phyloP scores from a whole-genome alignment of 1,140 invertebrate species.

The Tetragnatha versicolor region DNA sequence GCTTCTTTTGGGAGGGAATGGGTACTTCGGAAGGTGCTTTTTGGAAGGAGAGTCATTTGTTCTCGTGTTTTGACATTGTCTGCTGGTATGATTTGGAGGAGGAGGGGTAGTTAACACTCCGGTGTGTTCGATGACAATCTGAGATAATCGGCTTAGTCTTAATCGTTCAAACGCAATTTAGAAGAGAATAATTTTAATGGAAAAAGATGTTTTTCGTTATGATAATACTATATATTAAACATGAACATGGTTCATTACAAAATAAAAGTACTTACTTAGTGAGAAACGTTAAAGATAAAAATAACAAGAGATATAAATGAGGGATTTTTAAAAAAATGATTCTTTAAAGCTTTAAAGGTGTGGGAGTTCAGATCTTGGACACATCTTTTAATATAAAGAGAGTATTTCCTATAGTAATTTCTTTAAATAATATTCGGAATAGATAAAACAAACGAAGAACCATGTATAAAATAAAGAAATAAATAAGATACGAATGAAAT shows the following conservation, averaged over 20 bases:
- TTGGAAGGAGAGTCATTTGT: not conserved
- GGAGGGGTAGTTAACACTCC: not conserved
- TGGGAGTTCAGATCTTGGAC: not conserved
- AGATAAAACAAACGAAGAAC: not conserved
- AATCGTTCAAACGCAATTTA: too few relatives aligned
- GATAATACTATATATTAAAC: not conserved
- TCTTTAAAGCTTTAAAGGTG: not conserved
- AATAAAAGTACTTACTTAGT: not conserved
- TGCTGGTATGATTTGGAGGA: not conserved
- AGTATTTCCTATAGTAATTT: not conserved
- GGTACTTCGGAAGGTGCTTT: not conserved
- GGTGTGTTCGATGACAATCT: not conserved
- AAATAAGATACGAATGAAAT: too few relatives aligned
- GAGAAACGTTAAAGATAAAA: not conserved
- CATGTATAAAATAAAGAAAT: too few relatives aligned
- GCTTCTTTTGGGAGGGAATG: not conserved
- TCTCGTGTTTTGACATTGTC: not conserved
- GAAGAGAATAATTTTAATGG: too few relatives aligned
- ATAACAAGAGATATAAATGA: not conserved
- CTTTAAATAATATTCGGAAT: not conserved
- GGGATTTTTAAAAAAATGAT: not conserved
- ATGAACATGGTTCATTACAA: not conserved
- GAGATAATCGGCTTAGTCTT: too few relatives aligned
- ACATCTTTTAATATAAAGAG: not conserved
- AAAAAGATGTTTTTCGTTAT: not conserved